phyloP scores from a whole-genome alignment of 2,797 vertebrate genomes.

The Lutjanus campechanus region DNA sequence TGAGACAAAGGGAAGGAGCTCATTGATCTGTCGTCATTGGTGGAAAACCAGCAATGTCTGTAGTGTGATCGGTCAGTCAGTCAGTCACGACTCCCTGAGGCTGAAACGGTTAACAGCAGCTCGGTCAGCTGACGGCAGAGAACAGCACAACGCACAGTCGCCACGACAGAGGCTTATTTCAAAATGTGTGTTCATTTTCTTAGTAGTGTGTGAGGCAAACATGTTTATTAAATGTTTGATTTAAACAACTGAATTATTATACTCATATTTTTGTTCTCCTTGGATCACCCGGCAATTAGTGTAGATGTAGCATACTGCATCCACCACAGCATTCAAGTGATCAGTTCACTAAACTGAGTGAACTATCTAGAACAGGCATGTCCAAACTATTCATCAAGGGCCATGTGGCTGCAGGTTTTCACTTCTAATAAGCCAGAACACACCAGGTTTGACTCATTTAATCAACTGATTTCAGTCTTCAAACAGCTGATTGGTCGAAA shows the following conservation, averaged over 20 bases:
- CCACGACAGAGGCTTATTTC: background rate
- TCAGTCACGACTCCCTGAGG: slow-evolving; percentile 15
- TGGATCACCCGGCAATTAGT: background rate
- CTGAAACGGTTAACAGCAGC: slow-evolving; percentile 18
- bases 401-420: no score
- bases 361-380: background rate
- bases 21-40: background rate
- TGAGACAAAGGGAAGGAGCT: background rate
- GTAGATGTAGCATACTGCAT: background rate
- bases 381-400: background rate
- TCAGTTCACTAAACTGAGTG: background rate
- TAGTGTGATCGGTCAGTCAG: slow-evolving; percentile 16
- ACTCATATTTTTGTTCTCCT: background rate
- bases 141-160: background rate
- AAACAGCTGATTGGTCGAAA: no score
- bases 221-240: background rate
- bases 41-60: slow-evolving; percentile 16
- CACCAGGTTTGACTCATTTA: no score
- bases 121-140: slow-evolving; percentile 40
- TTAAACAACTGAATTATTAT: background rate
- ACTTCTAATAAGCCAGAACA: no score
- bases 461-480: no score
- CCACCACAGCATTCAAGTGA: background rate
- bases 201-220: background rate
- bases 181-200: background rate